Conservation (phyloP, 2,888 invertebrate species). For the Platypus cylindrus region DNA sequence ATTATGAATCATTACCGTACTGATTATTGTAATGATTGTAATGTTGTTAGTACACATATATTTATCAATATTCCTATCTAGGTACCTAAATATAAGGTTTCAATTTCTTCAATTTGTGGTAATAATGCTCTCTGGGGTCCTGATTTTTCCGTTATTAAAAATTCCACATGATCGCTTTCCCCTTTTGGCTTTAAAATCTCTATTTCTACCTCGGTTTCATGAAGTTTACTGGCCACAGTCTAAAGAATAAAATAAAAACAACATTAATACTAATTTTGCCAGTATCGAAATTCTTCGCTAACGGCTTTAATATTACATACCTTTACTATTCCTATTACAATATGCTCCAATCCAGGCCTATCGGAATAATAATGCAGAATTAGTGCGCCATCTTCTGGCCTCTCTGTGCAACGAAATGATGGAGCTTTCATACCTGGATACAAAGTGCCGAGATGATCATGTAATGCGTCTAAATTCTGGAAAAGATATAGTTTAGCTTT, state of each 20-base stretch:
- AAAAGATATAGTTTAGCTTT: slow-evolving; percentile 16
- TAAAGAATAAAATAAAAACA: slow-evolving; percentile 30
- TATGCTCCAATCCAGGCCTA: slow-evolving; percentile 84
- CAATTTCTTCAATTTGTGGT: slow-evolving; percentile 60
- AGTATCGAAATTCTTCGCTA: neutral
- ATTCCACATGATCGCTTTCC: slow-evolving; percentile 84
- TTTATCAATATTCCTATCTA: too few species aligned
- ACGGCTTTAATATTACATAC: too few species aligned
- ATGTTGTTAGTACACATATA: too few species aligned
- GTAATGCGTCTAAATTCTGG: slow-evolving; percentile 89
- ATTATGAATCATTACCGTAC: too few species aligned
- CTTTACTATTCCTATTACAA: slow-evolving; percentile 95
- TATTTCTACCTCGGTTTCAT: slow-evolving; percentile 85
- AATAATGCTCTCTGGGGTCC: slow-evolving; percentile 49
- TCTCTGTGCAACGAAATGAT: slow-evolving; percentile 88
- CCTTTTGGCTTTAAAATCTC: slow-evolving; percentile 78
- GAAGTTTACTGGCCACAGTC: slow-evolving; percentile 89
- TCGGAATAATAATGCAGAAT: slow-evolving; percentile 94
- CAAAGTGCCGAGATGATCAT: slow-evolving; percentile 85
- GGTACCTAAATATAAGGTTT: slow-evolving; percentile 61
- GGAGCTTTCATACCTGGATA: slow-evolving; percentile 94
- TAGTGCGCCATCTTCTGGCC: slow-evolving; percentile 76
- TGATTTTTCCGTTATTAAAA: slow-evolving; percentile 76
- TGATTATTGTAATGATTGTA: too few species aligned
- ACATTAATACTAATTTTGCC: neutral